Percentiles rank a stretch among this genome's conserved stretches.
Evolutionary conservation across 2,888 invertebrate genomes (phyloP).

Genomic region (Melanchra persicariae): DNA sequence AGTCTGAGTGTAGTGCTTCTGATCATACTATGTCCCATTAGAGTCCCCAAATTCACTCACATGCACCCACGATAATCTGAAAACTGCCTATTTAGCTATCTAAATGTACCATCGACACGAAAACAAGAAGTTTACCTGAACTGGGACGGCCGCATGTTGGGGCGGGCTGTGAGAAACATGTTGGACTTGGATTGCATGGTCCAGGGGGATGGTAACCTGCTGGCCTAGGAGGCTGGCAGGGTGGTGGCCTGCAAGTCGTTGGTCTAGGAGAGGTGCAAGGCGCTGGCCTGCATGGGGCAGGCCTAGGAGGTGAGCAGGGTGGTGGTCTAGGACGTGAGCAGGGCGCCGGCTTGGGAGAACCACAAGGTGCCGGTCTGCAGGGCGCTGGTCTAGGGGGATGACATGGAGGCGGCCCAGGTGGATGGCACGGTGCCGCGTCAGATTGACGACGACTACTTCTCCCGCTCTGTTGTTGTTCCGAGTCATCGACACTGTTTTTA

Average conservation of each 20-base stretch:
- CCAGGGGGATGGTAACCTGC: background rate
- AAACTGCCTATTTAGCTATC: too few relatives aligned
- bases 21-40: too few relatives aligned
- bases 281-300: background rate
- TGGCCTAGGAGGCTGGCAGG: background rate
- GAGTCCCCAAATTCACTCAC: too few relatives aligned
- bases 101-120: too few relatives aligned
- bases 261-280: background rate
- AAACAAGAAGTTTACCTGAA: background rate
- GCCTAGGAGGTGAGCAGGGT: background rate
- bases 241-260: too few relatives aligned
- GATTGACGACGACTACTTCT: background rate
- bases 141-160: slow-evolving; percentile 8
- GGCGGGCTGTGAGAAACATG: background rate
- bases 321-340: background rate
- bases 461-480: background rate
- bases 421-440: background rate
- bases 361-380: background rate
- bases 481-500: background rate
- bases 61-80: too few relatives aligned
- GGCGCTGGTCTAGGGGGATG: background rate
- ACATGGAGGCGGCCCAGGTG: background rate
- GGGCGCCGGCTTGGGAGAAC: background rate
- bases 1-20: too few relatives aligned
- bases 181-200: background rate